Evolutionary conservation across 92 coral and sea anemone genomes (phyloP).

Genomic region (Epizoanthus rinbou): DNA sequence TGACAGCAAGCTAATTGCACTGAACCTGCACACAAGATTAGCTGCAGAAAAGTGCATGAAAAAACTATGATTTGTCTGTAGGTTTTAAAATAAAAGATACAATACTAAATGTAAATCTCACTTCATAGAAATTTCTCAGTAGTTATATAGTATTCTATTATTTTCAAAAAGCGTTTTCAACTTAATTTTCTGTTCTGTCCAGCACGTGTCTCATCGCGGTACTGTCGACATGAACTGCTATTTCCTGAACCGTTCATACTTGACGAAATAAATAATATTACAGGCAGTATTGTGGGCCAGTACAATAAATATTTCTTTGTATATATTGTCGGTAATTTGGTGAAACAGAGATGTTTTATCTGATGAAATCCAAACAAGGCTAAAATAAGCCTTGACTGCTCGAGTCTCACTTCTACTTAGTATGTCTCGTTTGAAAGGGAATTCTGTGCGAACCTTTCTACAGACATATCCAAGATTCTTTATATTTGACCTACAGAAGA

Average conservation of each 20-base stretch:
- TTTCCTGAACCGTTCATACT: background rate
- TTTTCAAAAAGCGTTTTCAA: background rate
- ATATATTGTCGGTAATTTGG: background rate
- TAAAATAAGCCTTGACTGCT: background rate
- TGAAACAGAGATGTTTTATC: background rate
- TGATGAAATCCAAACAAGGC: background rate
- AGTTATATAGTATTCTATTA: background rate
- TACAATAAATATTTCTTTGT: slow-evolving; percentile 22
- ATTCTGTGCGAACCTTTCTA: background rate
- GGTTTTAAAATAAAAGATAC: too few species aligned
- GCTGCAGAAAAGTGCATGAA: background rate
- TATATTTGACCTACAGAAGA: background rate
- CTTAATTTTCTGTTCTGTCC: background rate
- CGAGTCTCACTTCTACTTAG: background rate
- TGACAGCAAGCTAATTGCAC: background rate
- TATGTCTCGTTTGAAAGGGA: background rate
- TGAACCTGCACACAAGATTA: background rate
- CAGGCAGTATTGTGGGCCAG: background rate
- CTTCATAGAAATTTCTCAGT: background rate
- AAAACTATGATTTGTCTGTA: background rate
- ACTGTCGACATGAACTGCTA: background rate
- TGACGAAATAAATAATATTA: slow-evolving; percentile 1
- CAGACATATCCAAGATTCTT: too few species aligned
- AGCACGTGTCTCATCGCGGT: too few species aligned
- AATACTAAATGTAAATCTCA: too few species aligned